Evolutionary conservation across 2,888 invertebrate genomes (phyloP), one percentile per base, ranked within the genome.

Genomic region (Microctonus aethiopoides): DNA sequence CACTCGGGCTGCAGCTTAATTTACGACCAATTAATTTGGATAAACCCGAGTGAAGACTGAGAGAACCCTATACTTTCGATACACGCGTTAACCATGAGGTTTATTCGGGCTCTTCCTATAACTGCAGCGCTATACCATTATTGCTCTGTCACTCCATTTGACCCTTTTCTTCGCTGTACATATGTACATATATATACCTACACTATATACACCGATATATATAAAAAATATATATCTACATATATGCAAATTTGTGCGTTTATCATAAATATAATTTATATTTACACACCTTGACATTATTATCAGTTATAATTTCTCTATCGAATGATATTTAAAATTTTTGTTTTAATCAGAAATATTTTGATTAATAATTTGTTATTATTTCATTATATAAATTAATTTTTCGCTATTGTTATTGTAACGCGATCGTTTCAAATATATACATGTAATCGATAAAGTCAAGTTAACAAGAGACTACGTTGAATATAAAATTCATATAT

Each of bases 1-100:
- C 29, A 65, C 68, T 54, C 68, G 77, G 78, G 72, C 77, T 77
- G 78, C 79, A 77, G 80, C 83, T 83, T 86, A 86, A 86, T 86
- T 86, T 86, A 86, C 83, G 86, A 84, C 86, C 86, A 86, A 86
- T 86, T 86, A 86, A 86, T 86, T 86, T 86, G 86, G 86, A 85
- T 86, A 86, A 86, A 85, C 83, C 82, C 84, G 79, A 78, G 78
- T 70, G 74, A 70, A 79, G 76, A 76, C 68, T 56, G 29, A 62
- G 54, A 56, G 63, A 46, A 62, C 59, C 72, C 79, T 80, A 80
- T 81, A 80, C 82, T 83, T 80, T 81, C 82, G 82, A 82, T 84
- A 81, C 83, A 83, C 84, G 83, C 84, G 83, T 85, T 84, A 83
- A 84, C 80, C 79, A 76, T 77, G 82, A 81, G 81, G 80, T 82